Evolutionary conservation across 2,888 invertebrate species (phyloP).

Genomic region (Orthosia gracilis): DNA sequence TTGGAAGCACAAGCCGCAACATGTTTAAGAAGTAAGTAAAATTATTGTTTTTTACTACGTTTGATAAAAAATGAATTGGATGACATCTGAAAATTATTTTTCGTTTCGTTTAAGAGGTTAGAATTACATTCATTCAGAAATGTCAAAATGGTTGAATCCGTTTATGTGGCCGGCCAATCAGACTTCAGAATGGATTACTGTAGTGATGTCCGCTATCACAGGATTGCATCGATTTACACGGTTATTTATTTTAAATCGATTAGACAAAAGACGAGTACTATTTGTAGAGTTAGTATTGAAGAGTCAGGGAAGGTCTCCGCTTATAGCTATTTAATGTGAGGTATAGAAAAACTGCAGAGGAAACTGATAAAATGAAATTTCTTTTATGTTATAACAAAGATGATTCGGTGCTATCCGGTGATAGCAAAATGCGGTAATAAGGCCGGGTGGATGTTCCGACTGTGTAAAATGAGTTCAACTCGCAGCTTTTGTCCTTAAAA

Average conservation of each 20-base stretch:
- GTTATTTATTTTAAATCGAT: constrained; percentile 22
- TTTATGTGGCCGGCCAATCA: constrained; percentile 54
- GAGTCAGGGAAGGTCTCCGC: background rate
- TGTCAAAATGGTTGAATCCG: constrained; percentile 67
- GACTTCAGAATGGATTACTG: background rate
- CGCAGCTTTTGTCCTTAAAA: background rate
- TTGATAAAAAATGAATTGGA: background rate
- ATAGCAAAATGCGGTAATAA: no score
- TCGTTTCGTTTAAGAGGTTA: constrained; percentile 70
- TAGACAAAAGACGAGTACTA: background rate
- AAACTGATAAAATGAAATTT: background rate
- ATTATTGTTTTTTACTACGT: background rate
- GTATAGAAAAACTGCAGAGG: background rate
- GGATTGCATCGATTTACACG: background rate
- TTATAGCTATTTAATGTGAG: background rate
- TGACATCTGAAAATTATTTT: constrained; percentile 2
- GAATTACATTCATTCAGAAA: constrained; percentile 61
- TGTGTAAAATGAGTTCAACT: background rate
- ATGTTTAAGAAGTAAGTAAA: constrained; percentile 90
- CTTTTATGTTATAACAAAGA: background rate
- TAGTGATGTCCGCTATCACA: constrained; percentile 40
- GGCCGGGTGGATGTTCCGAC: no score
- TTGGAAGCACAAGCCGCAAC: constrained; percentile 59
- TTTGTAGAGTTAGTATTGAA: no score
- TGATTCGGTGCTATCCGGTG: background rate